A percentile compares a stretch with the other conserved stretches of the same genome.
Conservation (phyloP, 2,113 vertebrate species). For the Oryzias celebensis region DNA sequence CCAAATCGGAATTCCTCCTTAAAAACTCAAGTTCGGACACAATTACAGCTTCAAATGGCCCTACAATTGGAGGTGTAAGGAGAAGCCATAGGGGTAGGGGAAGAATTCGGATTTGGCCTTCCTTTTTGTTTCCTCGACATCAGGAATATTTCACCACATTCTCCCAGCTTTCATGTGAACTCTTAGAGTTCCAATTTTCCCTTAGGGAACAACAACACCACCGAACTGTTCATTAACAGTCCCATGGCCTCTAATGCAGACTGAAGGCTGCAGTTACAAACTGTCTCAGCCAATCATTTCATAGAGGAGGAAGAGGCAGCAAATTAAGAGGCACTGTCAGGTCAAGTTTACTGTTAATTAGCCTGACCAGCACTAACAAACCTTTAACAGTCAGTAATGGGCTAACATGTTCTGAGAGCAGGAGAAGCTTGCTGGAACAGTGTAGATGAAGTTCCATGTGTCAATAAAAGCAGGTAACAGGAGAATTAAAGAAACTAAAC, state of each 20-base stretch:
- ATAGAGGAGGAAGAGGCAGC: slow-evolving; percentile 37
- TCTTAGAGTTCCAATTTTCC: slow-evolving; percentile 42
- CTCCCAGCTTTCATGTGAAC: slow-evolving; percentile 28
- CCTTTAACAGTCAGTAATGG: slow-evolving; percentile 63
- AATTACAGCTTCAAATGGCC: too few relatives aligned
- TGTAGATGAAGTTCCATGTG: slow-evolving; percentile 21
- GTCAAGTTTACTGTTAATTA: slow-evolving; percentile 67
- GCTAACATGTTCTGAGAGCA: slow-evolving; percentile 63
- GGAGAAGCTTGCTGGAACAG: slow-evolving; percentile 44
- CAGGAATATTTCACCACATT: slow-evolving; percentile 35
- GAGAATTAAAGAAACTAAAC: too few relatives aligned
- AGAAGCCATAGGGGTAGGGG: too few relatives aligned
- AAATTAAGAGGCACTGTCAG: slow-evolving; percentile 58
- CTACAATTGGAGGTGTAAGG: too few relatives aligned
- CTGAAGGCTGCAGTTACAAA: slow-evolving; percentile 66
- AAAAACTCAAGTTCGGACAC: too few relatives aligned
- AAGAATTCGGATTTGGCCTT: slow-evolving; percentile 2
- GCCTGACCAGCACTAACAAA: slow-evolving; percentile 58
- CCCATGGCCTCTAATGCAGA: slow-evolving; percentile 59
- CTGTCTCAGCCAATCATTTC: slow-evolving; percentile 68
- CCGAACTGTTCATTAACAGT: slow-evolving; percentile 66
- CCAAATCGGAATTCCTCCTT: too few relatives aligned
- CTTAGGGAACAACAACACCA: slow-evolving; percentile 22
- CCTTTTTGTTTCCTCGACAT: slow-evolving; percentile 26
- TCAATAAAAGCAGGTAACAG: slow-evolving; percentile 50